Percentiles rank a stretch among this genome's conserved stretches.
Conservation (phyloP, 1,140 invertebrate genomes). For the Vanessa tameamea region DNA sequence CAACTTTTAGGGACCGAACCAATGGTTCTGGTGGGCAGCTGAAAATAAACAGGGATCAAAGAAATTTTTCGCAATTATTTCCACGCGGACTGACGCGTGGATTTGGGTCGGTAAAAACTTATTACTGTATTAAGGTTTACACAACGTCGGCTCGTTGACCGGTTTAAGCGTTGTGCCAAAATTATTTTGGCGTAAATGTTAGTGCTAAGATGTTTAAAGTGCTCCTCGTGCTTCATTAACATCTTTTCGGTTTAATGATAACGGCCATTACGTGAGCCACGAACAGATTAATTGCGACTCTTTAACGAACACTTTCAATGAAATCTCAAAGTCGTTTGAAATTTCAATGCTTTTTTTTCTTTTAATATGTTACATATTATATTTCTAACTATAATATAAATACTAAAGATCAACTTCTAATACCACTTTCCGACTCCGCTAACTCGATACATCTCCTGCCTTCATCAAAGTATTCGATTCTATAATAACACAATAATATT, state of each 20-base stretch:
- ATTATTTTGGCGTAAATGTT: constrained; percentile 37
- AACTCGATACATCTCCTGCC: no score
- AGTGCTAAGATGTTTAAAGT: constrained; percentile 27
- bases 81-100: constrained; percentile 29
- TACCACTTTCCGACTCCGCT: no score
- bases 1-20: constrained; percentile 40
- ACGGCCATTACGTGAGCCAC: constrained; percentile 18
- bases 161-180: constrained; percentile 39
- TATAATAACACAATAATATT: no score
- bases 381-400: no score
- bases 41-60: constrained; percentile 51
- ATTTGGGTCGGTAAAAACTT: constrained; percentile 27
- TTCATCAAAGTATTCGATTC: no score
- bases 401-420: no score
- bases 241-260: constrained; percentile 27
- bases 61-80: constrained; percentile 44
- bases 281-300: constrained; percentile 14
- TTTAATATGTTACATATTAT: not conserved
- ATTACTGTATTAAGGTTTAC: constrained; percentile 46
- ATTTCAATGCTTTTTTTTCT: not conserved
- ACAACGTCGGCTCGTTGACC: constrained; percentile 38
- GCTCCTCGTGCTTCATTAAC: constrained; percentile 32
- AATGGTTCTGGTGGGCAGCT: constrained; percentile 31
- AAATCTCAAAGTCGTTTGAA: not conserved
- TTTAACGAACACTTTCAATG: constrained; percentile 4